Percentiles rank a stretch among this genome's conserved stretches.
Conservation (phyloP, 2,888 invertebrate species). For the Iselma pallidipennis region DNA sequence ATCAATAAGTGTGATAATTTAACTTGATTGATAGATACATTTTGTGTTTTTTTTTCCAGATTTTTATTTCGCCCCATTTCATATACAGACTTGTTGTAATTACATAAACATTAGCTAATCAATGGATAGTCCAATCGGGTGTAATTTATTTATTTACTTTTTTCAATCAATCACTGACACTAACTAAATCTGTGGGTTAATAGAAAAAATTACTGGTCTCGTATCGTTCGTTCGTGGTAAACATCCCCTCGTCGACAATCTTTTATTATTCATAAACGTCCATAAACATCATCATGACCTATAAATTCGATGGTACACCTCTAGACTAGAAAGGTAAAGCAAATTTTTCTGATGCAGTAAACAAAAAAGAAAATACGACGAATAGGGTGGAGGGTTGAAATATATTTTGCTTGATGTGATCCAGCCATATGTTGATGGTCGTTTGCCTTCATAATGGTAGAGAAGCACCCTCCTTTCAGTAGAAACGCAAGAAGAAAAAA, state of each 20-base stretch:
- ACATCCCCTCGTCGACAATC: constrained; percentile 29
- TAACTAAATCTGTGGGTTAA: not conserved
- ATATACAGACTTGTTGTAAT: not conserved
- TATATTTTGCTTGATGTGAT: constrained; percentile 17
- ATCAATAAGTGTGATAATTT: not conserved
- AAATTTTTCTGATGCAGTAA: constrained; percentile 11
- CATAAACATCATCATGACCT: constrained; percentile 38
- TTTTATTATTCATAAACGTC: constrained; percentile 38
- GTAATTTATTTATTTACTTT: not conserved
- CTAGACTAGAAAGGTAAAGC: constrained; percentile 31
- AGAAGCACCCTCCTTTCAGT: not conserved
- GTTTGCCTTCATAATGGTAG: constrained; percentile 11
- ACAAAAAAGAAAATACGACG: constrained; percentile 9
- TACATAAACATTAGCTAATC: not conserved
- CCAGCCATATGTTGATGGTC: constrained; percentile 22
- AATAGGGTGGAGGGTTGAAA: not conserved
- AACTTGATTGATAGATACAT: not conserved
- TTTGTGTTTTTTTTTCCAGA: too few relatives aligned
- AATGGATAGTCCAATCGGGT: not conserved
- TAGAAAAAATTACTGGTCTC: not conserved
- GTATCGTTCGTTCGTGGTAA: not conserved
- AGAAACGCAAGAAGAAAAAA: not conserved
- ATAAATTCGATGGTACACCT: constrained; percentile 33
- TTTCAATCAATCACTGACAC: not conserved
- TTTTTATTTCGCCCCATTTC: too few relatives aligned